These are phyloP conservation scores for Zaprionus africanus DNA, from an alignment of 1,140 invertebrate genomes.

Conservation along the genomic window DNA sequence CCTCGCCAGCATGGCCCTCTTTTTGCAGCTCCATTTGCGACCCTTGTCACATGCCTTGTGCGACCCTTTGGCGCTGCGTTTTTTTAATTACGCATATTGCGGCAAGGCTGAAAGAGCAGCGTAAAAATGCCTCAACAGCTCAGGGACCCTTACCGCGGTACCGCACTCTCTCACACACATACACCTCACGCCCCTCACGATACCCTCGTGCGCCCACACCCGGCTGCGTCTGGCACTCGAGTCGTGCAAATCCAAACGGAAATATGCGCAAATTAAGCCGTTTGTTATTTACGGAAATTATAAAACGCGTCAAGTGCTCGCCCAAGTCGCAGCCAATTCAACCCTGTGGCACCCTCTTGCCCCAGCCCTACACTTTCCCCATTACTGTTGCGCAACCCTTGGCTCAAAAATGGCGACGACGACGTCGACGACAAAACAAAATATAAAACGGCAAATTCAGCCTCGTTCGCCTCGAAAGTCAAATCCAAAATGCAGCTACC, in stretches of 20 bases:
- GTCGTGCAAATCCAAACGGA: constrained; percentile 81
- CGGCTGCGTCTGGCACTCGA: constrained; percentile 54
- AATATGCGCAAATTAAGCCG: constrained; percentile 82
- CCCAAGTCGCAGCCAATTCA: constrained; percentile 56
- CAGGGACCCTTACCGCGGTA: not conserved
- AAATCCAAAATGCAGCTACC: constrained; percentile 12
- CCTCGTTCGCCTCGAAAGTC: constrained; percentile 9
- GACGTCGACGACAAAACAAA: constrained; percentile 55
- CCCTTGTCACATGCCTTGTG: constrained; percentile 11
- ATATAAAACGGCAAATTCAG: constrained; percentile 1
- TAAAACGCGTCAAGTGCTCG: constrained; percentile 80
- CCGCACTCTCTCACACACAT: not conserved
- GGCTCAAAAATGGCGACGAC: constrained; percentile 40
- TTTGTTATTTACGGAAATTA: constrained; percentile 82
- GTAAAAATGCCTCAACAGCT: constrained; percentile 3
- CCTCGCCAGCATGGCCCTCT: not conserved
- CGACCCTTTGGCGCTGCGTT: constrained; percentile 11
- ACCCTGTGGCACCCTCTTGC: constrained; percentile 20
- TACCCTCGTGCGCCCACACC: not conserved
- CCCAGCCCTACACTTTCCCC: not conserved
- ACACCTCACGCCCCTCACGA: not conserved
- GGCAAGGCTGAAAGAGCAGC: constrained; percentile 19
- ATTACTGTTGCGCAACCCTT: constrained; percentile 47
- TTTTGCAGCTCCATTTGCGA: constrained; percentile 9
- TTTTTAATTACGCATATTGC: constrained; percentile 46